Evolutionary conservation across 2,797 vertebrate genomes (phyloP).

Genomic region (Mastacembelus armatus): DNA sequence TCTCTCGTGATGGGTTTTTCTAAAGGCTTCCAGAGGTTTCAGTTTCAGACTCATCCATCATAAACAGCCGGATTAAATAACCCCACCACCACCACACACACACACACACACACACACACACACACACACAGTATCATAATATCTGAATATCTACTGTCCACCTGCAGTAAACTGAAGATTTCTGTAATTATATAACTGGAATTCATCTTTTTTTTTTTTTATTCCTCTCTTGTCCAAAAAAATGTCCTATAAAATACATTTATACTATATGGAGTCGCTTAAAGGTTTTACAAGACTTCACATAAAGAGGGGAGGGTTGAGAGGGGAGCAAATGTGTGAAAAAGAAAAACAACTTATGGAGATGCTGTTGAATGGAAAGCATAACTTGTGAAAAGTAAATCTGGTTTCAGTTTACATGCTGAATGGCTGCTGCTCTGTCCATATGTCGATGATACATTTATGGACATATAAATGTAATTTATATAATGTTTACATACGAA

Average conservation of each 20-base stretch:
- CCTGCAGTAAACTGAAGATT: constrained; percentile 47
- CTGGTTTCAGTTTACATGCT: constrained; percentile 63
- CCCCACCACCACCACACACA: constrained; percentile 12
- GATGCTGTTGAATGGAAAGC: constrained; percentile 49
- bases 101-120: too few relatives aligned
- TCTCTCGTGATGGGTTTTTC: constrained; percentile 18
- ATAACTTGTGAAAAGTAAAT: constrained; percentile 60
- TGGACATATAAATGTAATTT: too few relatives aligned
- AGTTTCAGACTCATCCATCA: constrained; percentile 61
- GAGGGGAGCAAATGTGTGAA: constrained; percentile 18
- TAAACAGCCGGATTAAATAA: constrained; percentile 53
- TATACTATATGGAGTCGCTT: constrained; percentile 40
- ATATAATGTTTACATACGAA: constrained; percentile 55
- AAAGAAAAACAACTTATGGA: constrained; percentile 3
- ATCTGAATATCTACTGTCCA: constrained; percentile 51
- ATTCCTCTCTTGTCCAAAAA: constrained; percentile 15
- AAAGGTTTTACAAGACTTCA: constrained; percentile 50
- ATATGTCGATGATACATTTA: constrained; percentile 60
- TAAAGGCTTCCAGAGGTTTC: constrained; percentile 35
- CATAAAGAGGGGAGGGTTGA: constrained; percentile 33
- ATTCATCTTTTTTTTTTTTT: constrained; percentile 12
- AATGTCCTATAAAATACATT: constrained; percentile 56
- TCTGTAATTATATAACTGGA: constrained; percentile 35
- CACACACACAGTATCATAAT: constrained; percentile 48
- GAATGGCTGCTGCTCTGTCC: constrained; percentile 36